A percentile compares a stretch with the other conserved stretches of the same genome.
These are phyloP conservation scores for Diglossa cyanea DNA, from an alignment of 2,797 vertebrate genomes.

Conservation along the genomic window DNA sequence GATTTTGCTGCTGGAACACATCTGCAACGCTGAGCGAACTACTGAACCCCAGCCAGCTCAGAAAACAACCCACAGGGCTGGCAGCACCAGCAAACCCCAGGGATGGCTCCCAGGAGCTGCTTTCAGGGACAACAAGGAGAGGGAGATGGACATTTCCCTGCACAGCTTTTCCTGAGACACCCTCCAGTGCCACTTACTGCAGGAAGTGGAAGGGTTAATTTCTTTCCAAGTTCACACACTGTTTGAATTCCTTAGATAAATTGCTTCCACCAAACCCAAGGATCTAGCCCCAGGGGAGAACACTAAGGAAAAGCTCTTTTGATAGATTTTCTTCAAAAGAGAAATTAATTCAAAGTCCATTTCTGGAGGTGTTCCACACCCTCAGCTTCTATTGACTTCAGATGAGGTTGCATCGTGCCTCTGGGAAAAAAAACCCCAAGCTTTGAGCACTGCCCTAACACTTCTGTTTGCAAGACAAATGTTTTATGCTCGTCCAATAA, in stretches of 20 bases:
- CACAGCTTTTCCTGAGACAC: neutral
- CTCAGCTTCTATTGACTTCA: neutral
- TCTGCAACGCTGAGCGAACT: constrained; percentile 6
- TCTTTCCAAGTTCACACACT: constrained; percentile 41
- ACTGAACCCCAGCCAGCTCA: constrained; percentile 41
- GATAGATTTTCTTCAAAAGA: constrained; percentile 53
- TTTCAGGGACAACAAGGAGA: neutral
- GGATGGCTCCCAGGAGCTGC: neutral
- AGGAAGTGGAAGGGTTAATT: constrained; percentile 15
- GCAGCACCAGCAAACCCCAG: neutral
- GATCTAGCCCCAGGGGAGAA: constrained; percentile 31
- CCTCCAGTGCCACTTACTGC: neutral
- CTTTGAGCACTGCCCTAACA: neutral
- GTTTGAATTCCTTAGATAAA: constrained; percentile 75
- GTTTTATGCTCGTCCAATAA: neutral
- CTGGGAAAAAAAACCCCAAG: neutral
- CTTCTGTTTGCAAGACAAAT: neutral
- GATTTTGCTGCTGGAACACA: constrained; percentile 39
- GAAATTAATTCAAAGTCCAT: constrained; percentile 28
- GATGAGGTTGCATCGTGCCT: neutral
- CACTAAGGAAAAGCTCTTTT: constrained; percentile 42
- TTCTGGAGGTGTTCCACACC: neutral
- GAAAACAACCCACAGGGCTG: neutral
- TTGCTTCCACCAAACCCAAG: constrained; percentile 45
- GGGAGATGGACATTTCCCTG: neutral